These are phyloP conservation scores for Morphnarchus princeps DNA, from an alignment of 2,113 vertebrate species.

Conservation along the genomic window DNA sequence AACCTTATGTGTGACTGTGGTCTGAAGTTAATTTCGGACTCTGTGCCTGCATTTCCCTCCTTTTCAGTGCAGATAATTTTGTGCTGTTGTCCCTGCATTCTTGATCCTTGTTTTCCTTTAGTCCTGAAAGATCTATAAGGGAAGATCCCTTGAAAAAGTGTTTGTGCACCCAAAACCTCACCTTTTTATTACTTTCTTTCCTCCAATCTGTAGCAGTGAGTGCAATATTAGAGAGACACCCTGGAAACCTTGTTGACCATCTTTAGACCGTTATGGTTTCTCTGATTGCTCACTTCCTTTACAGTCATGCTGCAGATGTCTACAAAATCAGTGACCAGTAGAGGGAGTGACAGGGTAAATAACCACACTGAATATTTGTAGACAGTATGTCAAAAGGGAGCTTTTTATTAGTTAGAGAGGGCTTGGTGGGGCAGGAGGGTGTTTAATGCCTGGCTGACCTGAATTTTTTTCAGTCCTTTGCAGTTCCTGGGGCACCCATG, in stretches of 20 bases:
- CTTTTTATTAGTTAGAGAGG: neutral
- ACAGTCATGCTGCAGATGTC: neutral
- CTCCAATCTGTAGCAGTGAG: neutral
- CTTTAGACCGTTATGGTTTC: neutral
- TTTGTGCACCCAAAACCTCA: neutral
- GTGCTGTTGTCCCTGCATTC: neutral
- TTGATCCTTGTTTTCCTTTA: neutral
- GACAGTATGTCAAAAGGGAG: neutral
- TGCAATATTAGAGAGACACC: neutral
- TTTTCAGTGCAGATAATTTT: neutral
- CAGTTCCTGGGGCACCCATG: neutral
- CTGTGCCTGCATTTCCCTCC: neutral
- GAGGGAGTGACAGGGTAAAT: slow-evolving; percentile 37
- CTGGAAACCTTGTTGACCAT: neutral
- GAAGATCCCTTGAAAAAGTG: neutral
- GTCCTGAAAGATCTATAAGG: neutral
- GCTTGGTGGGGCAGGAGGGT: neutral
- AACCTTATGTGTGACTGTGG: neutral
- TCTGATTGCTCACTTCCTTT: neutral
- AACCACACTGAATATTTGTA: neutral
- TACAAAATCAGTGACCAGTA: neutral
- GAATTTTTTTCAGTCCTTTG: neutral
- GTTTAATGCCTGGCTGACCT: neutral
- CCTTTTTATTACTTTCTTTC: neutral
- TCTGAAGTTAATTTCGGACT: neutral